Percentiles rank a stretch among this genome's conserved stretches.
phyloP scores from a whole-genome alignment of 2,113 vertebrate genomes.

The Arenaria interpres region DNA sequence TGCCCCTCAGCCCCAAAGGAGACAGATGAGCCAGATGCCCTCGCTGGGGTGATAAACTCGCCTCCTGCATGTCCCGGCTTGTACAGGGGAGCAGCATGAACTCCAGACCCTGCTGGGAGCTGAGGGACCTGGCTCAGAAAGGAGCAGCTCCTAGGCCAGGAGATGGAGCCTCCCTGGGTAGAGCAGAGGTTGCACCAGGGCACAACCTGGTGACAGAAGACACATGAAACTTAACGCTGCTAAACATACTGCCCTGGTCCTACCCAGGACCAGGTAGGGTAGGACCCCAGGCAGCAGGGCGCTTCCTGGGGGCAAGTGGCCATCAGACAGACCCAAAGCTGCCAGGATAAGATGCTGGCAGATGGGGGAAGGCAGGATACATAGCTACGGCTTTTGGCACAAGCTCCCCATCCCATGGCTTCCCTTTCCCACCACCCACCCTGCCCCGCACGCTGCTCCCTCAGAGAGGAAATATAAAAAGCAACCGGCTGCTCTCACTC shows the following conservation, averaged over 20 bases:
- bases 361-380: background rate
- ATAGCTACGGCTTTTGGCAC: fast-evolving
- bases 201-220: background rate
- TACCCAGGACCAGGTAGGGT: no score
- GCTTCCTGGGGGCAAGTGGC: background rate
- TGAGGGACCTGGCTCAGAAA: background rate
- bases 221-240: background rate
- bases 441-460: background rate
- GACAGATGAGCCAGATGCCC: background rate
- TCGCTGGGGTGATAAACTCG: background rate
- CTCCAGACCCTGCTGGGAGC: background rate
- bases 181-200: background rate
- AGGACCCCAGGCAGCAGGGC: background rate
- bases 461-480: conserved; percentile 55
- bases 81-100: background rate
- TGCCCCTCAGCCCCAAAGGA: background rate
- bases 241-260: background rate
- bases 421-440: background rate
- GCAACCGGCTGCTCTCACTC: background rate
- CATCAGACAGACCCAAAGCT: background rate
- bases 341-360: background rate
- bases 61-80: background rate
- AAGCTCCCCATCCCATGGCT: background rate
- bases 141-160: background rate
- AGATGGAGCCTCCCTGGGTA: background rate